phyloP scores from a whole-genome alignment of 2,113 vertebrate species.

The Tympanuchus pallidicinctus region DNA sequence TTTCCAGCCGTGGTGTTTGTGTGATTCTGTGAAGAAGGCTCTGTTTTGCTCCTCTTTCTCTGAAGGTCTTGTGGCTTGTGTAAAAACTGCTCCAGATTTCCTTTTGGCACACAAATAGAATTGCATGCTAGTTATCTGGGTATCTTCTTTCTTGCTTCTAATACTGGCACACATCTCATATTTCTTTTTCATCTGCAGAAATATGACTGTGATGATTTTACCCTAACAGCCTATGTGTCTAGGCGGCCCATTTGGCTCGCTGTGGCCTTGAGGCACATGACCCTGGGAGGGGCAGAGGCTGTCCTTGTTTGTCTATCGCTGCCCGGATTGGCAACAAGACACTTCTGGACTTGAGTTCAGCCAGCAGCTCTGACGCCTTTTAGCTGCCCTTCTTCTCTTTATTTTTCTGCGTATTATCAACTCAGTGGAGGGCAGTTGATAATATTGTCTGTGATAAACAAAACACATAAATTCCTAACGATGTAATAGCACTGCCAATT shows the following conservation, averaged over 20 bases:
- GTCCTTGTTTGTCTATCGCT: background rate
- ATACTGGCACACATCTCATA: conserved; percentile 15
- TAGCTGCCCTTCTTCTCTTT: background rate
- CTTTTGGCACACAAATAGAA: background rate
- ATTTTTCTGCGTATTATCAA: background rate
- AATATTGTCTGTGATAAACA: background rate
- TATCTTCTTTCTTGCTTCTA: conserved; percentile 49
- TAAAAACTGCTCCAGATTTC: conserved; percentile 26
- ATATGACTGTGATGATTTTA: conserved; percentile 48
- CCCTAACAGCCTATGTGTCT: background rate
- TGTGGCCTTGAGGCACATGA: conserved; percentile 4
- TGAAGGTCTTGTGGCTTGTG: background rate
- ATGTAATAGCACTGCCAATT: background rate
- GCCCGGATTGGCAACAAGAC: background rate
- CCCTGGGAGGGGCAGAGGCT: conserved; percentile 12
- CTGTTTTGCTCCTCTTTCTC: background rate
- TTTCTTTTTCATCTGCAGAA: conserved; percentile 57
- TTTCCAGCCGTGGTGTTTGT: too few relatives aligned
- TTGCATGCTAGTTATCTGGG: background rate
- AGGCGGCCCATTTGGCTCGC: conserved; percentile 12
- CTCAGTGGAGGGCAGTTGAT: background rate
- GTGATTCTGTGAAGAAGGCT: background rate
- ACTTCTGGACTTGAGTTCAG: background rate
- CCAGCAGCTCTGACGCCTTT: background rate
- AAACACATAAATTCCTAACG: background rate